A percentile compares a stretch with the other conserved stretches of the same genome.
phyloP scores from a whole-genome alignment of 2,797 vertebrate species.

The Potorous gilbertii region DNA sequence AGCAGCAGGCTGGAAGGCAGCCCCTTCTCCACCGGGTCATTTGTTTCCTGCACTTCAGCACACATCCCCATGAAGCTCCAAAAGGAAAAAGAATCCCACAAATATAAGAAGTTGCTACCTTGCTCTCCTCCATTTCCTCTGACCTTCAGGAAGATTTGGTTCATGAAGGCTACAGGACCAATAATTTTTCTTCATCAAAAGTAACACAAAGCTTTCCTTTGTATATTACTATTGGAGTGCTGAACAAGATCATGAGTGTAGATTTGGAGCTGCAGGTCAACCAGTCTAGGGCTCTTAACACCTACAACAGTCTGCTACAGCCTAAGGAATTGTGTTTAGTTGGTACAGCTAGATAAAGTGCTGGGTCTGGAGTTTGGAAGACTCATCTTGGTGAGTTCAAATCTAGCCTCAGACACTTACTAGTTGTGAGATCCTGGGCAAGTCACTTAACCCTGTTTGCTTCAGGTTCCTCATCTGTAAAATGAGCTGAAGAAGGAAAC shows the following conservation, averaged over 20 bases:
- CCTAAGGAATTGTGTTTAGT: neutral
- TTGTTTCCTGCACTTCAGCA: slow-evolving; percentile 17
- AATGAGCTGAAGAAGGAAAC: neutral
- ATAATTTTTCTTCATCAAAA: slow-evolving; percentile 8
- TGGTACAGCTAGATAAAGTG: neutral
- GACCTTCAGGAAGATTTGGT: slow-evolving; percentile 35
- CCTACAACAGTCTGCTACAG: neutral
- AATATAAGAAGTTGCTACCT: neutral
- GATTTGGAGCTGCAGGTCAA: neutral
- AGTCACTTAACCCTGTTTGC: neutral
- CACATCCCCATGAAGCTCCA: neutral
- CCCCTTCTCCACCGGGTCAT: slow-evolving; percentile 4
- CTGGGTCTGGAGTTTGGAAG: neutral
- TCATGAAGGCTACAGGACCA: neutral
- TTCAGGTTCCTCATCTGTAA: neutral
- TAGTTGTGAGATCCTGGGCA: neutral
- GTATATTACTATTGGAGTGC: neutral
- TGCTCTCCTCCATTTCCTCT: slow-evolving; percentile 47
- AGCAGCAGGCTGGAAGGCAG: slow-evolving; percentile 16
- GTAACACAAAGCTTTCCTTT: neutral
- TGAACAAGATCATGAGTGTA: neutral
- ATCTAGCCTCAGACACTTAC: neutral
- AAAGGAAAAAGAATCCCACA: slow-evolving; percentile 23
- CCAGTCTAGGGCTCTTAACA: neutral
- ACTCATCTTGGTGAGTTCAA: neutral